phyloP scores from a whole-genome alignment of 2,888 invertebrate genomes.

The Agrochola litura region DNA sequence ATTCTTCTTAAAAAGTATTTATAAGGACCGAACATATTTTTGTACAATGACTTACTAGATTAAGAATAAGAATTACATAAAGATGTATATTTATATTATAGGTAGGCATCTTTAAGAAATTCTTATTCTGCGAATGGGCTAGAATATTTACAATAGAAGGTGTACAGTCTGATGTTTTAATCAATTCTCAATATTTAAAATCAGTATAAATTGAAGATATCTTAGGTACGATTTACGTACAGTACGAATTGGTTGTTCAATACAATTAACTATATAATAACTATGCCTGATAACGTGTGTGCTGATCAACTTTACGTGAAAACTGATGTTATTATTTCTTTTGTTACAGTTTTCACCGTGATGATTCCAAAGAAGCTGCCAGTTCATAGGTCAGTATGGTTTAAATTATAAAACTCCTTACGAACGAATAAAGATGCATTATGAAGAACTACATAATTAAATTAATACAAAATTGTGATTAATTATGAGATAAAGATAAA shows the following conservation, averaged over 20 bases:
- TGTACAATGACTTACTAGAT: background rate
- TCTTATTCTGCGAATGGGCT: background rate
- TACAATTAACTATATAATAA: background rate
- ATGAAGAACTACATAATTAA: background rate
- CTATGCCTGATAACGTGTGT: background rate
- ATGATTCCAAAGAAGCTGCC: constrained; percentile 52
- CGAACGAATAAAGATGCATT: background rate
- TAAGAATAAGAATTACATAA: no score
- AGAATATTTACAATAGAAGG: background rate
- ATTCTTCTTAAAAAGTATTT: background rate
- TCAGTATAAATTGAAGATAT: background rate
- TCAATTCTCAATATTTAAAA: background rate
- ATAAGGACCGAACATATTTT: background rate
- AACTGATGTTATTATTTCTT: constrained; percentile 21
- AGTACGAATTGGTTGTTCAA: no score
- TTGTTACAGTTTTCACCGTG: constrained; percentile 59
- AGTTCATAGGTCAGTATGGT: constrained; percentile 54
- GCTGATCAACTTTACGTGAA: background rate
- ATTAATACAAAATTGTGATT: background rate
- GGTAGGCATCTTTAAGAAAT: background rate
- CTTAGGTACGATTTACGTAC: no score
- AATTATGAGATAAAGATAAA: background rate
- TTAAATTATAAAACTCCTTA: background rate
- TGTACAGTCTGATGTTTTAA: background rate
- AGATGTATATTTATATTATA: no score